Evolutionary conservation across 2,888 invertebrate species (phyloP).

Genomic region (Macrosiphum euphorbiae): DNA sequence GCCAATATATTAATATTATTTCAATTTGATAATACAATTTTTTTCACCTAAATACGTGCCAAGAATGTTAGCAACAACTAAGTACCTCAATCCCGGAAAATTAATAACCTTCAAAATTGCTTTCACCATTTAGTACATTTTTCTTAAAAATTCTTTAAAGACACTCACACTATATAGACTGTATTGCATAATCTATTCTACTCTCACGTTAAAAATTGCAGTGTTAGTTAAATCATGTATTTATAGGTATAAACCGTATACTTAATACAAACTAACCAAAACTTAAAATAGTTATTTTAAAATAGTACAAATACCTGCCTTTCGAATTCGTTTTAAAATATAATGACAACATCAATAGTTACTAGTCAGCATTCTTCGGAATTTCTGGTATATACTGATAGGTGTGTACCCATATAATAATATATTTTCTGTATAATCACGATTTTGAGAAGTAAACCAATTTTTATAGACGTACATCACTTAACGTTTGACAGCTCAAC

Average conservation of each 20-base stretch:
- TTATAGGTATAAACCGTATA: neutral
- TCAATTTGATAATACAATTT: neutral
- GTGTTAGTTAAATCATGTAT: neutral
- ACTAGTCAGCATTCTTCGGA: neutral
- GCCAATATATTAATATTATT: neutral
- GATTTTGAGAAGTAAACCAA: neutral
- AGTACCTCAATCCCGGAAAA: neutral
- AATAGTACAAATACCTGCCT: neutral
- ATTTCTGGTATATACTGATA: neutral
- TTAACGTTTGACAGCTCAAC: neutral
- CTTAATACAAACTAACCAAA: neutral
- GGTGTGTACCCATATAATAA: neutral
- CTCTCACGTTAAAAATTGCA: neutral
- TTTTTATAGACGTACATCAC: slow-evolving; percentile 10
- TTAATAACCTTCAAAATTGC: neutral
- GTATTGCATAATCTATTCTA: neutral
- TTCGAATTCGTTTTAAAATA: neutral
- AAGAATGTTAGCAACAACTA: neutral
- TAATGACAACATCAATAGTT: neutral
- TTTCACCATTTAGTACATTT: neutral
- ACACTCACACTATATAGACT: neutral
- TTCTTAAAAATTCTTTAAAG: neutral
- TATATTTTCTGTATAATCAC: neutral
- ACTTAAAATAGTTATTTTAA: neutral
- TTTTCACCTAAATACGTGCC: neutral